phyloP scores from a whole-genome alignment of 2,797 vertebrate genomes.

The Macropus fuliginosus region DNA sequence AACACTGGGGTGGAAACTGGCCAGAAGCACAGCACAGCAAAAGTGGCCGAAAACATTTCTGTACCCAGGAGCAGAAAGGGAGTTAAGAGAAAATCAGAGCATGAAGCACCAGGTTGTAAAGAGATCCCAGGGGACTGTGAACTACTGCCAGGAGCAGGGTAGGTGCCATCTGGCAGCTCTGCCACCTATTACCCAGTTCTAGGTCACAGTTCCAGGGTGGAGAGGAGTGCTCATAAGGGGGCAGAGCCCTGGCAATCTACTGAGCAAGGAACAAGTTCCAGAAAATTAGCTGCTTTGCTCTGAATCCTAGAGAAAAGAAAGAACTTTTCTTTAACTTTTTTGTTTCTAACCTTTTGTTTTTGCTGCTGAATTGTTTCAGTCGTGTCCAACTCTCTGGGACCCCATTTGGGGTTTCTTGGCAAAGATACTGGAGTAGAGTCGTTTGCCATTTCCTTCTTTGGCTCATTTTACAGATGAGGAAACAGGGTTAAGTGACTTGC shows the following conservation, averaged over 20 bases:
- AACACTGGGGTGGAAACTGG: background rate
- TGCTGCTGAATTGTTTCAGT: background rate
- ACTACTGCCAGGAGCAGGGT: background rate
- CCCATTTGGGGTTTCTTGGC: background rate
- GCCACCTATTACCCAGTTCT: no score
- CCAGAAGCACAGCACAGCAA: background rate
- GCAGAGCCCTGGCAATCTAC: no score
- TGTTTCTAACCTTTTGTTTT: no score
- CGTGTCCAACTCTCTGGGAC: background rate
- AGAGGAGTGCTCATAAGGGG: background rate
- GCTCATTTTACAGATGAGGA: no score
- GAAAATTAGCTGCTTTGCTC: background rate
- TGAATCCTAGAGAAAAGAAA: background rate
- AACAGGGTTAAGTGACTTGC: no score
- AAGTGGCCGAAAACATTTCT: background rate
- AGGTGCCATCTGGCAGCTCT: no score
- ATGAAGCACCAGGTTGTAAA: background rate
- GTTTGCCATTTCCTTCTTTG: no score
- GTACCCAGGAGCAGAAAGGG: background rate
- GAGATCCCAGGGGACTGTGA: background rate
- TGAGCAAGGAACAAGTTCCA: background rate
- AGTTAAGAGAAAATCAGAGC: no score
- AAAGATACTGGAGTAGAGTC: background rate
- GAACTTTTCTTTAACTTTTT: background rate
- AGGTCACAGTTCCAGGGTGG: no score